A percentile compares a stretch with the other conserved stretches of the same genome.
Conservation (phyloP, 2,888 invertebrate genomes). For the Andrena fulva region DNA sequence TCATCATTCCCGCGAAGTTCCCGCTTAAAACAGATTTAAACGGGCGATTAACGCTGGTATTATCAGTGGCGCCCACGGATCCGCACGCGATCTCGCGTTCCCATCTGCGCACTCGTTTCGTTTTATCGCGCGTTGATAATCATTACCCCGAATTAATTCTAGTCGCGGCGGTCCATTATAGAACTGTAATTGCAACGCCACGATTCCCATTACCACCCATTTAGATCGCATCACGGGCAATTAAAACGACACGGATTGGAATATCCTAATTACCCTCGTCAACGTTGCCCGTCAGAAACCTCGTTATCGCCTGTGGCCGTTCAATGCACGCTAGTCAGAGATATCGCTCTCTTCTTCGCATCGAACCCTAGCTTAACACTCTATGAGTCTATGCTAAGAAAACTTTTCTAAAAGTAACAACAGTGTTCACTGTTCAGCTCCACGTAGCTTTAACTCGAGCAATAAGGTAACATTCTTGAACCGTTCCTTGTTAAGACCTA, state of each 20-base stretch:
- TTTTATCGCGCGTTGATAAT: conserved; percentile 48
- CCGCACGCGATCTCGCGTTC: conserved; percentile 38
- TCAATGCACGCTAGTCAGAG: background rate
- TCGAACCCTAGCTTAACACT: background rate
- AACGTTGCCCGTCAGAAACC: conserved; percentile 20
- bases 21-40: conserved; percentile 39
- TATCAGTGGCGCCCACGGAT: conserved; percentile 30
- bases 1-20: conserved; percentile 6
- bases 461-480: no score
- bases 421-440: no score
- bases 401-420: no score
- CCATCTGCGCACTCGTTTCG: conserved; percentile 43
- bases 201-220: conserved; percentile 29
- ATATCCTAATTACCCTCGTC: conserved; percentile 44
- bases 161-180: conserved; percentile 37
- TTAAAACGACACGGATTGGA: conserved; percentile 34
- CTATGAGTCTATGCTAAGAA: no score
- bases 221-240: conserved; percentile 31
- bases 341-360: background rate
- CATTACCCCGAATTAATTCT: conserved; percentile 54
- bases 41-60: conserved; percentile 35
- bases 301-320: background rate
- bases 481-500: no score
- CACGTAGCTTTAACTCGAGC: no score
- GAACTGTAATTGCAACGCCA: conserved; percentile 42